phyloP scores from a whole-genome alignment of 2,113 vertebrate genomes.

The Vidua macroura region DNA sequence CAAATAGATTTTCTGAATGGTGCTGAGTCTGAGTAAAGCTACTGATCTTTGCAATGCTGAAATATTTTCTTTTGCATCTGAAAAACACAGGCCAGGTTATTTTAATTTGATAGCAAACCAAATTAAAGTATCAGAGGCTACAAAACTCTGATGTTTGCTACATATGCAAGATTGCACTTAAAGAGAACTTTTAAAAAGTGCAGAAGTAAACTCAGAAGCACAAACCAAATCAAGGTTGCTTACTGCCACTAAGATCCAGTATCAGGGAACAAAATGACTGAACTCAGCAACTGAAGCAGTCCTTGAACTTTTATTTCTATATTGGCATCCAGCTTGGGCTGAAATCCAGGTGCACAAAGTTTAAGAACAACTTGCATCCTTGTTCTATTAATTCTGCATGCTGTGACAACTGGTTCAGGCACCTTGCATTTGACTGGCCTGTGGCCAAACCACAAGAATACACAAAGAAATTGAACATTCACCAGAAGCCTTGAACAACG shows the following conservation, averaged over 20 bases:
- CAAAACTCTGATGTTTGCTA: neutral
- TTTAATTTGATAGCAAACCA: neutral
- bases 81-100: neutral
- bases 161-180: neutral
- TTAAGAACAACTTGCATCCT: neutral
- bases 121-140: neutral
- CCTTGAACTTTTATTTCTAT: neutral
- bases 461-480: neutral
- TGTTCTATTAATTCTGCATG: neutral
- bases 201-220: neutral
- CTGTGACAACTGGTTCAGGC: neutral
- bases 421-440: neutral
- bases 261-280: neutral
- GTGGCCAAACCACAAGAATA: neutral
- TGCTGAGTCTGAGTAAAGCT: neutral
- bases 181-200: neutral
- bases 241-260: neutral
- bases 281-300: neutral
- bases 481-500: neutral
- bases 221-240: neutral
- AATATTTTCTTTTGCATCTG: neutral
- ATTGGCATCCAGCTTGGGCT: neutral
- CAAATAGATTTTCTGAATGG: neutral
- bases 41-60: neutral
- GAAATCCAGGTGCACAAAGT: neutral